Percentiles rank a stretch among this genome's conserved stretches.
phyloP scores from a whole-genome alignment of 1,140 invertebrate genomes.

The Mesaphorura yosii region DNA sequence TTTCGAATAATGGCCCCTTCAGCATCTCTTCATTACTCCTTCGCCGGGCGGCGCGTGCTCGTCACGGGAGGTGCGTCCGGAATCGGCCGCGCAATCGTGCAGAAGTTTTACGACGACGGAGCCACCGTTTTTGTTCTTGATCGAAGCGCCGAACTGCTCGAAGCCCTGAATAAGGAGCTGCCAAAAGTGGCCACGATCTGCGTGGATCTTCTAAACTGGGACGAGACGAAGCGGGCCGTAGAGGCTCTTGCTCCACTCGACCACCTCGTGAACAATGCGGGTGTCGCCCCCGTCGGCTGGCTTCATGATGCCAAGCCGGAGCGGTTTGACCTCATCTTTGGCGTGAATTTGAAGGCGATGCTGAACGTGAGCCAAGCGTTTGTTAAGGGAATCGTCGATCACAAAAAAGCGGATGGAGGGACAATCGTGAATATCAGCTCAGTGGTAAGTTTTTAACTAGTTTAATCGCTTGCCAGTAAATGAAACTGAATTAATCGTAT shows the following conservation, averaged over 20 bases:
- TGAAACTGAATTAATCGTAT: not conserved
- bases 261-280: conserved; percentile 20
- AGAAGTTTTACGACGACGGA: conserved; percentile 10
- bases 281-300: not conserved
- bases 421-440: conserved; percentile 13
- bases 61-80: conserved; percentile 11
- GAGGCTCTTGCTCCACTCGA: conserved; percentile 6
- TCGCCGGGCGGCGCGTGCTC: not conserved
- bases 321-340: too few species aligned
- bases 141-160: not conserved
- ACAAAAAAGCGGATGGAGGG: conserved; percentile 3
- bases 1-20: too few species aligned
- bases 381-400: too few species aligned
- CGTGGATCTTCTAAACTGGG: conserved; percentile 8
- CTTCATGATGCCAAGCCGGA: not conserved
- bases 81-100: conserved; percentile 7
- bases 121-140: conserved; percentile 7
- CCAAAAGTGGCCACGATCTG: conserved; percentile 4
- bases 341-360: too few species aligned
- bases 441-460: conserved; percentile 4
- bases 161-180: conserved; percentile 8
- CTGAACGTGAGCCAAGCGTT: too few species aligned
- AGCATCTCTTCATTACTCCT: not conserved
- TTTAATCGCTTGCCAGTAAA: too few species aligned
- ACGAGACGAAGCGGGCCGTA: conserved; percentile 7